Evolutionary conservation across 2,113 vertebrate genomes (phyloP).

Genomic region (Cepphus grylle): DNA sequence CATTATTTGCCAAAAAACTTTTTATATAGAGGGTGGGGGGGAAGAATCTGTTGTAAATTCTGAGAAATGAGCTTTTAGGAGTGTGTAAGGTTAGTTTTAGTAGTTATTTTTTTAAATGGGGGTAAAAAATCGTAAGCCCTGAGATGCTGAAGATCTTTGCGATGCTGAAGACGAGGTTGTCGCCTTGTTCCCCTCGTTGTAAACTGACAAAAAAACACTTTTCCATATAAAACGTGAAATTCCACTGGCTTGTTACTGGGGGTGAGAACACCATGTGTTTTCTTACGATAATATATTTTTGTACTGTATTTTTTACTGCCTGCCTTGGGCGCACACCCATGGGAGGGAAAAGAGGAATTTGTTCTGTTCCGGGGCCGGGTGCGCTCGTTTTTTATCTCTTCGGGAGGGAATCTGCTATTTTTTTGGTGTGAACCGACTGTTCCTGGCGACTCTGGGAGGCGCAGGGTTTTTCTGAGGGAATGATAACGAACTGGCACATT

Average conservation of each 20-base stretch:
- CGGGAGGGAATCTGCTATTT: neutral
- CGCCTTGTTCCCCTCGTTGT: neutral
- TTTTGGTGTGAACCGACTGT: neutral
- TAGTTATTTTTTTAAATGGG: neutral
- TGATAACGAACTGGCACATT: neutral
- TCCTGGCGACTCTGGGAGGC: fast-evolving
- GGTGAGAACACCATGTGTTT: neutral
- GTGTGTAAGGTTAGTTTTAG: fast-evolving
- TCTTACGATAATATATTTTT: neutral
- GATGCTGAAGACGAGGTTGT: no score
- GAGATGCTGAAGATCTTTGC: neutral
- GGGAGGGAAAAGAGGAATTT: neutral
- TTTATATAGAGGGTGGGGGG: fast-evolving
- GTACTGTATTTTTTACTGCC: neutral
- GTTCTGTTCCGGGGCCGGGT: neutral
- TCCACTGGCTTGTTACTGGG: neutral
- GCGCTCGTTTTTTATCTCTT: neutral
- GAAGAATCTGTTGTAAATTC: neutral
- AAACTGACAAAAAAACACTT: neutral
- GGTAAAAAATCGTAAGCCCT: neutral
- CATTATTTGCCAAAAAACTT: neutral
- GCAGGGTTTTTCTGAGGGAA: neutral
- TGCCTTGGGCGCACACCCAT: fast-evolving
- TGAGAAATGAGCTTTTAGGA: neutral
- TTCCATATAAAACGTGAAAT: neutral